A percentile compares a stretch with the other conserved stretches of the same genome.
Conservation (phyloP, 2,797 vertebrate genomes). For the Aselliscus stoliczkanus region DNA sequence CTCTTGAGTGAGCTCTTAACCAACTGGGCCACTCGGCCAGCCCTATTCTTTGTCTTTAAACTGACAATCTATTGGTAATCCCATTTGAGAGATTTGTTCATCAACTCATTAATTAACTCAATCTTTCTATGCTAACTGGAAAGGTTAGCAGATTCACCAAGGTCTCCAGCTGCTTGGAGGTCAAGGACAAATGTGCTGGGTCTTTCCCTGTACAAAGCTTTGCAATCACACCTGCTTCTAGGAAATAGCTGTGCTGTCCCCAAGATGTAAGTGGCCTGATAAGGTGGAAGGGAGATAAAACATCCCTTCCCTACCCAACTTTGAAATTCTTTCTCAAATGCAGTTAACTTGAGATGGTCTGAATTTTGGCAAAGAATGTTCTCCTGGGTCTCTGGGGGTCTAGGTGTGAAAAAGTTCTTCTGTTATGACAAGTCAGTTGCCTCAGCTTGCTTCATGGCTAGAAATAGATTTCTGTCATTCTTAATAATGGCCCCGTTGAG, state of each 20-base stretch:
- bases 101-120: neutral
- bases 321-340: neutral
- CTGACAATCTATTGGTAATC: neutral
- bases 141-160: neutral
- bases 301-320: neutral
- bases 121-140: neutral
- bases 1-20: too few relatives aligned
- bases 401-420: constrained; percentile 20
- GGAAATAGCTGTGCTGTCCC: neutral
- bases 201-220: neutral
- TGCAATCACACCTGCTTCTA: neutral
- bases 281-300: neutral
- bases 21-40: too few relatives aligned
- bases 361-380: constrained; percentile 7
- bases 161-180: neutral
- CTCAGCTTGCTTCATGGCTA: neutral
- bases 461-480: constrained; percentile 58
- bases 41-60: neutral
- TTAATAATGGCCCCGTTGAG: neutral
- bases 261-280: neutral
- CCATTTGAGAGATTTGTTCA: neutral
- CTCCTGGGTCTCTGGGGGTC: neutral
- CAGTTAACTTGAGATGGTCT: constrained; percentile 21
- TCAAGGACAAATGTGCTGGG: neutral
- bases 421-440: neutral